Evolutionary conservation across 2,797 vertebrate species (phyloP).

Genomic region (Tokudaia tokunoshimensis): DNA sequence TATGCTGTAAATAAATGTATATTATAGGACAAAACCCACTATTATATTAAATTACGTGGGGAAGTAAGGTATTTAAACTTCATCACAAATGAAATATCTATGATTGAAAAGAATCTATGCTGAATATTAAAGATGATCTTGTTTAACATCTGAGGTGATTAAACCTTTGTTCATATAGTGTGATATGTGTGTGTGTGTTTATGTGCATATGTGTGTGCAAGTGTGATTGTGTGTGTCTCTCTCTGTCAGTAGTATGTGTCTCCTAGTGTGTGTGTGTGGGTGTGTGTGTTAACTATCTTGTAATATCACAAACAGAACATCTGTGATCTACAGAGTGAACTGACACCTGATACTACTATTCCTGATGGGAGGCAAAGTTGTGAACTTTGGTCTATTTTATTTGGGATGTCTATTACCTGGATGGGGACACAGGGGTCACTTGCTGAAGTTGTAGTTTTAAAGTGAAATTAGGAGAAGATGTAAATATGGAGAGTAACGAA

Average conservation of each 20-base stretch:
- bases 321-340: not conserved
- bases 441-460: accelerated
- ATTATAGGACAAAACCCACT: not conserved
- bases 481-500: not conserved
- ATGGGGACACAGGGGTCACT: not conserved
- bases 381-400: not conserved
- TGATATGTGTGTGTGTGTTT: not conserved
- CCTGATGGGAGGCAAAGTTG: not conserved
- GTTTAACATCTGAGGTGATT: not conserved
- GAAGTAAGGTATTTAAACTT: not conserved
- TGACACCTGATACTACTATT: not conserved
- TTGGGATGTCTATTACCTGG: not conserved
- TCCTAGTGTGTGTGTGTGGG: not conserved
- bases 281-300: too few species aligned
- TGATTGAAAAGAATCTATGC: not conserved
- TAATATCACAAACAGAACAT: not conserved
- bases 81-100: not conserved
- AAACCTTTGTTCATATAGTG: not conserved
- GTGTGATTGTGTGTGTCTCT: not conserved
- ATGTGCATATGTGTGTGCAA: not conserved
- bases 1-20: not conserved
- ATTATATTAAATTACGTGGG: not conserved
- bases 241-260: not conserved
- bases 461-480: not conserved
- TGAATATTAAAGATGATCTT: not conserved